Evolutionary conservation across 2,113 vertebrate species (phyloP).

Genomic region (Brachirus orientalis): DNA sequence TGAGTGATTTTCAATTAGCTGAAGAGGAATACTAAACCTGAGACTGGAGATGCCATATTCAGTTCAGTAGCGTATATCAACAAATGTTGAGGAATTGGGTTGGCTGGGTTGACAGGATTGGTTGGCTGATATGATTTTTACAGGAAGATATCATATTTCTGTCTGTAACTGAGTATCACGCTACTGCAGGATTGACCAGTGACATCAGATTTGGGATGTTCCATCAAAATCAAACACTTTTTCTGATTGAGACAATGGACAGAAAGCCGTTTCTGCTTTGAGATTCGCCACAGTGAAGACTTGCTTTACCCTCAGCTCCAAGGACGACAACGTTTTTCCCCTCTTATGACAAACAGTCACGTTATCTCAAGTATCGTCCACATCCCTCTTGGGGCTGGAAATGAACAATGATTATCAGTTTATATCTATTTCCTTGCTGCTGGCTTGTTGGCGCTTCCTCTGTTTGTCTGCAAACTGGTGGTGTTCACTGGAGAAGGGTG

Average conservation of each 20-base stretch:
- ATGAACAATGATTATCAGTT: slow-evolving; percentile 3
- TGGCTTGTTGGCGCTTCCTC: slow-evolving; percentile 13
- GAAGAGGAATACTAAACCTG: too few relatives aligned
- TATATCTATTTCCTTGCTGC: slow-evolving; percentile 1
- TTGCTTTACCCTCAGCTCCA: slow-evolving; percentile 3
- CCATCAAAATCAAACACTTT: slow-evolving; percentile 40
- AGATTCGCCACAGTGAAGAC: slow-evolving; percentile 26
- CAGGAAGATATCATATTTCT: too few relatives aligned
- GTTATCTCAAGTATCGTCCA: background rate
- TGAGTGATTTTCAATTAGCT: too few relatives aligned
- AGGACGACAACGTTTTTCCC: slow-evolving; percentile 14
- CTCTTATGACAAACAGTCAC: too few relatives aligned
- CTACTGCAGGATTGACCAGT: slow-evolving; percentile 2
- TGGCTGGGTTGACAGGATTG: too few relatives aligned
- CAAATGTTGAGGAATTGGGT: too few relatives aligned
- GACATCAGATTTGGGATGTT: slow-evolving; percentile 16
- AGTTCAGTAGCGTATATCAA: too few relatives aligned
- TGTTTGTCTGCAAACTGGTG: slow-evolving; percentile 16
- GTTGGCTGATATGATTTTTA: too few relatives aligned
- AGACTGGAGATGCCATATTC: too few relatives aligned
- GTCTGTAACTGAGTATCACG: too few relatives aligned
- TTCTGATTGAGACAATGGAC: slow-evolving; percentile 34
- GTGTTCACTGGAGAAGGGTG: background rate
- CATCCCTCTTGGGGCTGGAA: background rate
- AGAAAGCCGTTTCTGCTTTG: slow-evolving; percentile 29